Evolutionary conservation across 2,797 vertebrate genomes (phyloP), one percentile per base, ranked within the genome.

Genomic region (Bucorvus abyssinicus): DNA sequence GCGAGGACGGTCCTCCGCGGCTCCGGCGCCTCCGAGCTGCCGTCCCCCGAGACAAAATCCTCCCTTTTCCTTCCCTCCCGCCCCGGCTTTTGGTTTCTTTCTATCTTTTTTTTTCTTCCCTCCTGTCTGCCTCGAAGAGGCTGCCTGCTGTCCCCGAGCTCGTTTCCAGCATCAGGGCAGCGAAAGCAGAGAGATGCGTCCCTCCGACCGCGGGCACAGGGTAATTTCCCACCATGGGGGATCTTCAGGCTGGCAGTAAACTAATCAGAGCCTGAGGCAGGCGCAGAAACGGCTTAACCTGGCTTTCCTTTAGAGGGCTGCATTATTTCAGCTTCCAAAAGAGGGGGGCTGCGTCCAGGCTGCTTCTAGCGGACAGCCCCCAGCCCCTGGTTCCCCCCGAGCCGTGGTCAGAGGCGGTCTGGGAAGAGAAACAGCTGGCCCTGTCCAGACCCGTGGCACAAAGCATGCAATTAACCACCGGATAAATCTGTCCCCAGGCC

Each of bases 241-340:
- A 82, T 87, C 94, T 96, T 70, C 74, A 67, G 84, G 24, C 52
- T 87, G 68, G 27, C 78, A 49, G 84, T 61, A 59, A 89, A 83
- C 47, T 83, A 67, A 53, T 68, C 44, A 91, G 52, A 23, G 64
- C 84, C 82, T 32, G 78, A 91, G 56, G 64, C 71, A 64, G 12
- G 32, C 68, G 38, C n/a, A 23, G 47, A 63, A 80, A 84, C n/a
- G 63, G 21, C 32, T 85, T 91, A 38, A 77, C 75, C 63, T 90
- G 74, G 12, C 30, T 81, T 76, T 84, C 32, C 32, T 64, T 61
- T 67, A 11, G 3, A 53, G 15, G 26, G 21, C 24, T 77, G 36
- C 9, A 10, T 14, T 45, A 55, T 87, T 87, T 47, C 18, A 76
- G 67, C n/a, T 32, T 80, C 71, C 23, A 1, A 76, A 92, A 34